Base-by-base conservation (phyloP, 2,888 invertebrate species). In the Branchipolynoe longqiensis region DNA sequence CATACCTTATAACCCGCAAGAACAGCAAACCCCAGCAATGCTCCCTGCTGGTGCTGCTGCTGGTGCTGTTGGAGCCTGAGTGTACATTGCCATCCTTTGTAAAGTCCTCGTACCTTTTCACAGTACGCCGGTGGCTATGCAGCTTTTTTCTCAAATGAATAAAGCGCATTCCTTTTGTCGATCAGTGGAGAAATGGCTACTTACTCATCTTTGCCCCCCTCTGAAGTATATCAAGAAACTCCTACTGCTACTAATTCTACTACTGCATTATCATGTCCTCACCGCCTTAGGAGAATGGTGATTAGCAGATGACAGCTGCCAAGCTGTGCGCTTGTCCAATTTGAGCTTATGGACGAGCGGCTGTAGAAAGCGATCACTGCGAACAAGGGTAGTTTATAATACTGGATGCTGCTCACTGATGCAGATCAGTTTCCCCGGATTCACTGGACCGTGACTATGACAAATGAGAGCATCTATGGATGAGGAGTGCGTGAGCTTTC, bases 21-120 rank as follows among this genome's bases (percentile, higher is more conserved):
- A 25, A 56, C 1, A 62, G 62, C 31, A 31, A 31, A 62, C 3
- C 22, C 56, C 56, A 22, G n/a, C 18, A 14, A 25, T 3, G 56
- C 3, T n/a, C n/a, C n/a, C n/a, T 25, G 62, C n/a, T 31, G 38
- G 38, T 33, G 33, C 33, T 8, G 58, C 25, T 36, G 36, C 38
- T 38, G 36, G 36, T 18, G 33, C 38, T 69, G 0, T 38, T n/a
- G 25, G 62, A 31, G 31, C 31, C 62, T 69, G 36, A 69, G 69
- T 69, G 69, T 69, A 69, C 69, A 69, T 69, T 33, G 38, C 33
- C 69, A 69, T 69, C 69, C 69, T 69, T 69, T 69, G 69, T 36
- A 36, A 69, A 36, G 69, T 36, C n/a, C n/a, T n/a, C 33, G 25
- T 38, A 69, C 69, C 25, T 69, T 69, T 58, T 36, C n/a, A n/a